Base-by-base conservation (phyloP, 2,888 invertebrate species). In the Diarsia brunnea region DNA sequence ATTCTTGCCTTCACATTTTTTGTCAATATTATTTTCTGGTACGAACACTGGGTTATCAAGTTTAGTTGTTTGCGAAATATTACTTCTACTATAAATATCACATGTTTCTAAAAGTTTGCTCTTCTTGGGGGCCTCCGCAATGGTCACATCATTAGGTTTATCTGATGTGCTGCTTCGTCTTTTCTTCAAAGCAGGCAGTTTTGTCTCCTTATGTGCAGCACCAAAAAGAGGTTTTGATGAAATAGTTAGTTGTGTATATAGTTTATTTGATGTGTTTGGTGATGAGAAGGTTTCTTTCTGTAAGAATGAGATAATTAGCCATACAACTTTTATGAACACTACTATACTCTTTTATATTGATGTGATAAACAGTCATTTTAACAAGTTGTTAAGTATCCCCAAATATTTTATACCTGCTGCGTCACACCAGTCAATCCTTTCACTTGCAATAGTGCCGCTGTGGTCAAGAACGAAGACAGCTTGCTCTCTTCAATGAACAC, bases 401-500 rank as follows among this genome's bases (percentile, higher is more conserved):
- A 24, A 38, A 67, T 0, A 55, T 27, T 43, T 51, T 45, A 79
- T 89, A 96, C 96, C 94, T 96, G 96, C 84, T 95, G 95, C 77
- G 95, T 94, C n/a, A 95, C 97, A 83, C 97, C 97, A 73, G 97
- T 97, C 51, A 98, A 93, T 38, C 98, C 98, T 89, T 97, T 97
- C 16, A 98, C 97, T 95, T 98, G 97, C 65, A 98, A 92, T 63
- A 97, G 93, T 87, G 97, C 97, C 47, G 98, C 98, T 16, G 98
- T 98, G 88, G 97, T 97, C 69, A 98, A 92, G 91, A 98, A 97
- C 21, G 97, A 97, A 70, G 97, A 95, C 78, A 98, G 89, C 87
- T 97, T 97, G 86, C 97, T 97, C 89, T 97, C 97, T 84, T 97
- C 97, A 83, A 98, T 97, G 89, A 97, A 97, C 1, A 98, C 98